Conservation (phyloP, 2,113 vertebrate species). For the Bufo gargarizans region DNA sequence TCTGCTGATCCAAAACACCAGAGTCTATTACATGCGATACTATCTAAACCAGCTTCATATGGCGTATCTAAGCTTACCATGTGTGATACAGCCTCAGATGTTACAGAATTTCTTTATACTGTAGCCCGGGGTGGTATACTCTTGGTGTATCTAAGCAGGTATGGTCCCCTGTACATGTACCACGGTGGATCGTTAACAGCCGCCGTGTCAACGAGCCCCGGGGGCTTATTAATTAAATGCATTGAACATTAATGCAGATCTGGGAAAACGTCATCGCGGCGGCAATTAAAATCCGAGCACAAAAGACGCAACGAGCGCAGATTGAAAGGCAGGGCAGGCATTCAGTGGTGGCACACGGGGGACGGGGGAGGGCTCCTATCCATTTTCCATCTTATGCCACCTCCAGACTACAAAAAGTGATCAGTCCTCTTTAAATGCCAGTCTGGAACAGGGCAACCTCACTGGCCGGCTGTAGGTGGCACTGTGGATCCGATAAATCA, state of each 20-base stretch:
- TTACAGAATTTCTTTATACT: no score
- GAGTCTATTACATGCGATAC: no score
- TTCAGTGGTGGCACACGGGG: not conserved
- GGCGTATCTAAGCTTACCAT: not conserved
- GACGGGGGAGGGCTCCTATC: not conserved
- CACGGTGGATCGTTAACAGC: not conserved
- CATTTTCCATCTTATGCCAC: not conserved
- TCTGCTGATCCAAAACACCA: not conserved
- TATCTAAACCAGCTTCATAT: not conserved
- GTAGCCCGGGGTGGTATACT: not conserved
- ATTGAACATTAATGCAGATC: constrained; percentile 39
- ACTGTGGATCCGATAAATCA: constrained; percentile 18
- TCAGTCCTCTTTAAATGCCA: not conserved
- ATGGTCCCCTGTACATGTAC: not conserved
- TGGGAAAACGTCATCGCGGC: constrained; percentile 19
- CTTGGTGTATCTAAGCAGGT: not conserved
- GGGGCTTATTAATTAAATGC: constrained; percentile 54
- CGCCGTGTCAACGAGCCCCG: not conserved
- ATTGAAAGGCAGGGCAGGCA: not conserved
- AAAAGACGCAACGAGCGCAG: constrained; percentile 20
- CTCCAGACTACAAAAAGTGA: not conserved
- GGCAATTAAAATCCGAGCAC: constrained; percentile 32
- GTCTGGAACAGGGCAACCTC: not conserved
- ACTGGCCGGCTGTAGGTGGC: constrained; percentile 30
- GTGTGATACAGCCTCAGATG: not conserved